These are phyloP conservation scores for Nomada flava DNA, from an alignment of 2,888 invertebrate genomes.

Conservation along the genomic window DNA sequence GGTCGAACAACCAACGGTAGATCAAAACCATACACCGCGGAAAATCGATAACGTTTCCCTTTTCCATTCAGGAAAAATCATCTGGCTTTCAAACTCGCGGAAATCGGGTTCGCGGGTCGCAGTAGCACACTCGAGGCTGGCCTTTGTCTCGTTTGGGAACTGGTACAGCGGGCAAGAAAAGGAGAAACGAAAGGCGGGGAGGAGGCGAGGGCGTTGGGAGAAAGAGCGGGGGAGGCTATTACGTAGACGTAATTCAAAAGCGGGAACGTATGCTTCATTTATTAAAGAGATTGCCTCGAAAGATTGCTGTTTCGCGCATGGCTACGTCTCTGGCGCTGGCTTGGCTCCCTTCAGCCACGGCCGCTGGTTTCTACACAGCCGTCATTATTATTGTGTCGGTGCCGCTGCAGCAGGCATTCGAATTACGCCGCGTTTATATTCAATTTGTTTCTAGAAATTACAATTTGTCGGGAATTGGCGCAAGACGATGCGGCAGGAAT, in stretches of 20 bases:
- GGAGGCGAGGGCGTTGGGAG: background rate
- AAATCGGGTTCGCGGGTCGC: constrained; percentile 52
- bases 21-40: background rate
- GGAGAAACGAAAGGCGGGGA: constrained; percentile 50
- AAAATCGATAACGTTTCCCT: constrained; percentile 25
- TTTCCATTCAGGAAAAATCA: constrained; percentile 21
- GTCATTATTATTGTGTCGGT: constrained; percentile 80
- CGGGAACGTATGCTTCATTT: constrained; percentile 80
- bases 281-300: constrained; percentile 82
- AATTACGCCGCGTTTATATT: constrained; percentile 82
- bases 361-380: constrained; percentile 68
- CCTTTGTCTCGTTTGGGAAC: constrained; percentile 62
- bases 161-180: constrained; percentile 63
- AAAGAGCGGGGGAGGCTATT: constrained; percentile 73
- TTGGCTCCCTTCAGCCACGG: constrained; percentile 69
- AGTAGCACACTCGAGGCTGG: constrained; percentile 42
- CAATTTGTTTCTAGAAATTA: constrained; percentile 83
- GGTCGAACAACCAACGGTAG: too few relatives aligned
- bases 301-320: constrained; percentile 82
- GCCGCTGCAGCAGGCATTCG: constrained; percentile 82
- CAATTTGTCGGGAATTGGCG: constrained; percentile 81
- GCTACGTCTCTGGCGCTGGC: constrained; percentile 74
- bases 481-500: constrained; percentile 68
- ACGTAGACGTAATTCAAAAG: constrained; percentile 78
- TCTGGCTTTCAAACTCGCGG: constrained; percentile 29